These are phyloP conservation scores for Glaucomys volans DNA, from an alignment of 2,113 vertebrate genomes.

Conservation along the genomic window DNA sequence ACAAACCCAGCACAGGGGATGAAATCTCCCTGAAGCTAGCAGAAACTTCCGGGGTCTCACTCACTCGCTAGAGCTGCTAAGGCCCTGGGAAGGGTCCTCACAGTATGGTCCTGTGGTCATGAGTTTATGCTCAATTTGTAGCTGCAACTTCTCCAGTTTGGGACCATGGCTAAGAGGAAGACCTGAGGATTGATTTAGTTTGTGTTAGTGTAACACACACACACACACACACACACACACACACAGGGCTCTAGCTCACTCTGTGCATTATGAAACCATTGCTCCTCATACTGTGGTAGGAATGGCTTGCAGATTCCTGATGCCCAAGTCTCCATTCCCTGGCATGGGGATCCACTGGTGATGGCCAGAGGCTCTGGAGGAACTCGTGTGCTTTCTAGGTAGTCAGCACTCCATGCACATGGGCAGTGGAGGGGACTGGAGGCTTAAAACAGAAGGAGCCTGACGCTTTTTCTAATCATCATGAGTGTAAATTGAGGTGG, in stretches of 20 bases:
- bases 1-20: not conserved
- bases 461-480: not conserved
- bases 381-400: too few species aligned
- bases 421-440: not conserved
- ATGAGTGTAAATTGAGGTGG: not conserved
- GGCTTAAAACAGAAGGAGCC: not conserved
- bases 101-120: accelerated
- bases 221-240: too few species aligned
- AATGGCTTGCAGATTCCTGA: not conserved
- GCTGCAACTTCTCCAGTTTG: not conserved
- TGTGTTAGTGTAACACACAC: not conserved
- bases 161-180: not conserved
- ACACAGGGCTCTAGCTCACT: not conserved
- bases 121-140: not conserved
- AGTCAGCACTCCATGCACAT: too few species aligned
- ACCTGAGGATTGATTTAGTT: not conserved
- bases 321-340: not conserved
- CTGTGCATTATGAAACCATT: not conserved
- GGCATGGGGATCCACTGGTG: too few species aligned
- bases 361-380: not conserved
- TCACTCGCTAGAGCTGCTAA: not conserved
- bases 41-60: too few species aligned
- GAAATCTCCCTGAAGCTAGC: not conserved
- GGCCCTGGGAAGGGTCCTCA: too few species aligned
- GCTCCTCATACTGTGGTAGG: not conserved